Evolutionary conservation across 2,888 invertebrate genomes (phyloP).

Genomic region (Oscheius sp.): DNA sequence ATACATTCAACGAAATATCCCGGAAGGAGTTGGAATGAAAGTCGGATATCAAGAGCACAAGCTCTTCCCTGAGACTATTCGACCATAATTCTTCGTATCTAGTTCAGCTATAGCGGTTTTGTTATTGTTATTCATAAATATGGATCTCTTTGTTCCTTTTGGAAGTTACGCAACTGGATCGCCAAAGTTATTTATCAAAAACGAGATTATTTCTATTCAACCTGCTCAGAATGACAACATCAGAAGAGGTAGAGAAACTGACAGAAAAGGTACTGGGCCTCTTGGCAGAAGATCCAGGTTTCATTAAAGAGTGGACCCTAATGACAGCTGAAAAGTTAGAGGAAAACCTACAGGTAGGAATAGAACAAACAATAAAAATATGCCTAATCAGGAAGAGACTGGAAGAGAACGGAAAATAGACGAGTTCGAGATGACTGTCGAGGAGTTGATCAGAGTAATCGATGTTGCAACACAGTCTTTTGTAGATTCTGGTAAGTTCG

Average conservation of each 20-base stretch:
- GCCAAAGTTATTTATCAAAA: background rate
- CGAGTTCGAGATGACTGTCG: background rate
- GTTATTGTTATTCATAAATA: constrained; percentile 4
- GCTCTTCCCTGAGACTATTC: constrained; percentile 59
- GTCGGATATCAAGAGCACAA: constrained; percentile 71
- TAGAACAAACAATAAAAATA: background rate
- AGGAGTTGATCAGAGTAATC: constrained; percentile 12
- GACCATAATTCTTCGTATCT: constrained; percentile 1
- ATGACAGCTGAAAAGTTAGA: background rate
- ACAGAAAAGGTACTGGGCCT: constrained; percentile 20
- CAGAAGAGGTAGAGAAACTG: constrained; percentile 11
- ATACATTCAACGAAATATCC: constrained; percentile 94
- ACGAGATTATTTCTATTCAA: background rate
- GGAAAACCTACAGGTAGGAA: background rate
- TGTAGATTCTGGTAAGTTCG: constrained; percentile 7
- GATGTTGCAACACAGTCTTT: constrained; percentile 25
- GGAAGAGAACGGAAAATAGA: constrained; percentile 10
- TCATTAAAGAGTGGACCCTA: constrained; percentile 6
- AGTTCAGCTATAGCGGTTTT: constrained; percentile 17
- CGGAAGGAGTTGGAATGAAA: constrained; percentile 95
- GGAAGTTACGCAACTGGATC: background rate
- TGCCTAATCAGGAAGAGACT: background rate
- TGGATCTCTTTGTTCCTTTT: background rate
- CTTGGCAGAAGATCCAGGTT: constrained; percentile 3
- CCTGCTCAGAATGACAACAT: background rate